These are phyloP conservation scores for Columba janthina DNA, from an alignment of 2,113 vertebrate genomes.

Conservation along the genomic window DNA sequence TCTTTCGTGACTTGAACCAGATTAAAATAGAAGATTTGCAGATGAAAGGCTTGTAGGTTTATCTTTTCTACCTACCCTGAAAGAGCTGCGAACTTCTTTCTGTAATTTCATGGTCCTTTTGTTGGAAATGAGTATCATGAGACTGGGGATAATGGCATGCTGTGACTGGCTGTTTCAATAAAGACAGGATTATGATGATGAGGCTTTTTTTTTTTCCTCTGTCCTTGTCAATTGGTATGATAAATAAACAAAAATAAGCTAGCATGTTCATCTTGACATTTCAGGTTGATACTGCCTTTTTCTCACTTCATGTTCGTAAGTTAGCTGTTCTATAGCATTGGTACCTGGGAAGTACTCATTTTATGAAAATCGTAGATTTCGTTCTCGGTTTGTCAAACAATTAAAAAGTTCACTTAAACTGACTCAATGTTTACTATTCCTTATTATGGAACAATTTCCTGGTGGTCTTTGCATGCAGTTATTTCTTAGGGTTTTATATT, in stretches of 20 bases:
- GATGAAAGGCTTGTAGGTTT: slow-evolving; percentile 41
- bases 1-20: background rate
- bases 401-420: background rate
- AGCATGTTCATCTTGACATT: background rate
- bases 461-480: background rate
- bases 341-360: background rate
- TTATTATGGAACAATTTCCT: background rate
- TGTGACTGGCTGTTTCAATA: slow-evolving; percentile 25
- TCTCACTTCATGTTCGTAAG: background rate
- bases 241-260: slow-evolving; percentile 6
- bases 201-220: background rate
- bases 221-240: background rate
- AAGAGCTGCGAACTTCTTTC: background rate
- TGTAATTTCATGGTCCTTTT: slow-evolving; percentile 48
- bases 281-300: background rate
- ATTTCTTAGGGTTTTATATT: background rate
- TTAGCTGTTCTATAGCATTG: background rate
- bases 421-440: background rate
- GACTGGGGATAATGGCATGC: slow-evolving; percentile 13
- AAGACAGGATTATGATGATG: slow-evolving; percentile 43
- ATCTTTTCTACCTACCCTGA: background rate
- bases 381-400: background rate
- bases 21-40: slow-evolving; percentile 5
- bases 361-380: background rate
- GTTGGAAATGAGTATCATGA: background rate